These are phyloP conservation scores for Notamacropus eugenii DNA, from an alignment of 2,797 vertebrate genomes.

Conservation along the genomic window DNA sequence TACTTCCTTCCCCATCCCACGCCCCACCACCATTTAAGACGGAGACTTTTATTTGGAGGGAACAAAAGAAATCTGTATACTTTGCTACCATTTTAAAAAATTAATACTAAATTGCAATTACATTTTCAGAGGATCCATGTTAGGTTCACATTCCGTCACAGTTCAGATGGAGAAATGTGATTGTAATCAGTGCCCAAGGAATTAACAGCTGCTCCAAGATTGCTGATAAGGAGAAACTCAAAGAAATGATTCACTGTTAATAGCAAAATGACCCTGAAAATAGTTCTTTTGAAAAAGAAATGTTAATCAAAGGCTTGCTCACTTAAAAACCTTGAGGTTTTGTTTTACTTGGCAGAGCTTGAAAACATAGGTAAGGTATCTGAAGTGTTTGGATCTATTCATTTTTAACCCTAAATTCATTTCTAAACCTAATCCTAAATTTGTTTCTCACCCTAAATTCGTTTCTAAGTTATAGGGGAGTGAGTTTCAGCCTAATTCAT, in stretches of 20 bases:
- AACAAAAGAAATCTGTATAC: too few species aligned
- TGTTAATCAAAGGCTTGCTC: not conserved
- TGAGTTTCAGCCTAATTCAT: not conserved
- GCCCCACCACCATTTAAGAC: too few species aligned
- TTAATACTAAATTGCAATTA: constrained; percentile 48
- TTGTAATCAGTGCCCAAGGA: constrained; percentile 5
- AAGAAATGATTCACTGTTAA: not conserved
- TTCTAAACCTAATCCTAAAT: too few species aligned
- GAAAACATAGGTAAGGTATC: not conserved
- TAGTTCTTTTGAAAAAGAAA: rapidly evolving
- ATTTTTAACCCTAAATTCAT: too few species aligned
- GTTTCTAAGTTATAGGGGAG: not conserved
- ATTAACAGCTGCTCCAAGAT: not conserved
- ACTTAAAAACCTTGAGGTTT: not conserved
- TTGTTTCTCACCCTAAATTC: too few species aligned
- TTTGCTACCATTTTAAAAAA: constrained; percentile 20
- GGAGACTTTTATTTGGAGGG: too few species aligned
- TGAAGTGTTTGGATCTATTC: not conserved
- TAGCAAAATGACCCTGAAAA: not conserved
- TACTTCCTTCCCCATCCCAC: too few species aligned
- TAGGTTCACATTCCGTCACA: constrained; percentile 35
- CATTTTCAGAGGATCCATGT: constrained; percentile 40
- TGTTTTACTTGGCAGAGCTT: constrained; percentile 39
- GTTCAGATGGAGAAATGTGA: constrained; percentile 10
- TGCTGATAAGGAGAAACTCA: not conserved